Base-by-base conservation (phyloP, 2,888 invertebrate species). In the Scaptomyza caliginosa region DNA sequence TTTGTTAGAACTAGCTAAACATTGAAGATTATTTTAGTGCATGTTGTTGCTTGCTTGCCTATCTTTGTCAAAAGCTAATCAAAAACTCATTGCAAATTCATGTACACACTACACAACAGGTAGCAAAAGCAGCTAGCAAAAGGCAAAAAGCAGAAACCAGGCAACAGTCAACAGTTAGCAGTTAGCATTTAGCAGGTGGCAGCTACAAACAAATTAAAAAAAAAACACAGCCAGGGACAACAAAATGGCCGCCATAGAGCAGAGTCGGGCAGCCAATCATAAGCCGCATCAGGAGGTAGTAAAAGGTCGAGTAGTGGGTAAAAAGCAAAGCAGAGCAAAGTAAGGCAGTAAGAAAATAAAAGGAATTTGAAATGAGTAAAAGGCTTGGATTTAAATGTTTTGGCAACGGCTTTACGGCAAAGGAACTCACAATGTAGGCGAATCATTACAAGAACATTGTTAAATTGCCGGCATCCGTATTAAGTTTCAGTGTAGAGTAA, bases 71-170 rank as follows among this genome's bases (percentile, higher is more conserved):
- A 57, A 71, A 81, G 79, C 86, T 82, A 84, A 80, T 82, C 84
- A 83, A 70, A 86, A 81, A 45, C 84, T 69, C 81, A 86, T 82
- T 82, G 74, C 42, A 70, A 74, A 80, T 82, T 74, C 81, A 81
- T 74, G 40, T 26, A 71, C 64, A 78, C 13, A 78, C 79, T n/a
- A 72, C 72, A 68, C 67, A 66, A 48, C 40, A 13, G 16, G 45
- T 30, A 46, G 28, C 13, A 46, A 13, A 17, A 48, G 11, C 28
- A 32, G 13, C 16, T 8, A 36, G 10, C 42, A 21, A n/a, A 10
- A 7, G 7, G 7, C 34, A n/a, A n/a, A n/a, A n/a, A n/a, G n/a
- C n/a, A n/a, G n/a, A n/a, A n/a, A n/a, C n/a, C n/a, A 7, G 13
- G 13, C 16, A 21, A 11, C 46, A 39, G 30, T 30, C n/a, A 21